Percentiles rank a stretch among this genome's conserved stretches.
Conservation (phyloP, 2,888 invertebrate genomes). For the Crossocerus cetratus region DNA sequence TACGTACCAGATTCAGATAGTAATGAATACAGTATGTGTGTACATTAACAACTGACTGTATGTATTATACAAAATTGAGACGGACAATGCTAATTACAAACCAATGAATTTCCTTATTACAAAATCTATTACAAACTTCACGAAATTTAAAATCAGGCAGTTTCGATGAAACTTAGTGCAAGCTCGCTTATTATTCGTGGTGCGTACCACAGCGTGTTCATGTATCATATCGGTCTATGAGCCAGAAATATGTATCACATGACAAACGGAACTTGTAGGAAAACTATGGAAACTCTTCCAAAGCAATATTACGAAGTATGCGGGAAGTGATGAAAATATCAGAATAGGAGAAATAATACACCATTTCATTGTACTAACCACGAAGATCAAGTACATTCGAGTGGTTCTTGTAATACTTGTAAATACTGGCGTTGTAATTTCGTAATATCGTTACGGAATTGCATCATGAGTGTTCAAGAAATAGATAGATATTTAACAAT, state of each 20-base stretch:
- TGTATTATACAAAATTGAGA: not conserved
- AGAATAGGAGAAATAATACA: slow-evolving; percentile 22
- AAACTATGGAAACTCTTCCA: slow-evolving; percentile 44
- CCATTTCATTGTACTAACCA: slow-evolving; percentile 18
- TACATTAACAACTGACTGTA: not conserved
- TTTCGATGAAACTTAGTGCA: slow-evolving; percentile 22
- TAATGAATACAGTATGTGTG: slow-evolving; percentile 24
- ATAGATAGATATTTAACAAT: not conserved
- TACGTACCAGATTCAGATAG: slow-evolving; percentile 25
- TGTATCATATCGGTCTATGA: slow-evolving; percentile 5
- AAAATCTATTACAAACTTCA: slow-evolving; percentile 1
- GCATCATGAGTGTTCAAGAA: not conserved
- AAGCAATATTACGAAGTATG: slow-evolving; percentile 29
- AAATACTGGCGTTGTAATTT: slow-evolving; percentile 40
- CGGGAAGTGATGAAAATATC: slow-evolving; percentile 40
- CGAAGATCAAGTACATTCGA: slow-evolving; percentile 27
- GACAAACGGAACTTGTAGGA: slow-evolving; percentile 30
- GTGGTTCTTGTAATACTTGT: slow-evolving; percentile 23
- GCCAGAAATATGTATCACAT: slow-evolving; percentile 26
- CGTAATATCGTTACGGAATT: not conserved
- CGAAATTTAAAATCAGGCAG: slow-evolving; percentile 1
- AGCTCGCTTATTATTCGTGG: slow-evolving; percentile 30
- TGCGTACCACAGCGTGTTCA: slow-evolving; percentile 27
- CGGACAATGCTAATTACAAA: slow-evolving; percentile 26
- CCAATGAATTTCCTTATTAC: slow-evolving; percentile 9